Conservation (phyloP, 2,888 invertebrate species). For the Pseudanteris insignis region DNA sequence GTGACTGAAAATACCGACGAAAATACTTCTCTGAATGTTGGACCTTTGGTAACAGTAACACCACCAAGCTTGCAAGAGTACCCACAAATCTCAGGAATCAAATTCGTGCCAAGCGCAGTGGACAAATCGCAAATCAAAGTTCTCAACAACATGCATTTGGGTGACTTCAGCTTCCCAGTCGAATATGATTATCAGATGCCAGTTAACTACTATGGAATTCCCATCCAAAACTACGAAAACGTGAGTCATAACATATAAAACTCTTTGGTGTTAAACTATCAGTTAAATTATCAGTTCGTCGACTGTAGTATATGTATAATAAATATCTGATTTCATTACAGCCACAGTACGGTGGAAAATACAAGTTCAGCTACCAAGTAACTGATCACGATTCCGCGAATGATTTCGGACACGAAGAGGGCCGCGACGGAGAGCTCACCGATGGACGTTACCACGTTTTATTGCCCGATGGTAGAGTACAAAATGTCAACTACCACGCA, state of each 20-base stretch:
- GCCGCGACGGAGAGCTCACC: constrained; percentile 74
- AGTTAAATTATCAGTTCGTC: too few relatives aligned
- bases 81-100: constrained; percentile 6
- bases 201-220: constrained; percentile 18
- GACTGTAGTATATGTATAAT: too few relatives aligned
- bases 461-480: constrained; percentile 81
- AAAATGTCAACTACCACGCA: constrained; percentile 80
- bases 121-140: constrained; percentile 5
- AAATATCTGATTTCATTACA: constrained; percentile 60
- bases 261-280: neutral
- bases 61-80: constrained; percentile 4
- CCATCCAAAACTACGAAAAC: neutral
- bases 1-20: constrained; percentile 23
- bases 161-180: constrained; percentile 10
- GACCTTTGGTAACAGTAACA: constrained; percentile 6
- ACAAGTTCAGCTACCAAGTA: constrained; percentile 75
- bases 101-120: constrained; percentile 6
- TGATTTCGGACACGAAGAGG: constrained; percentile 81
- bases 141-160: constrained; percentile 10
- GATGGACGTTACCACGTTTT: constrained; percentile 81
- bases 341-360: constrained; percentile 70
- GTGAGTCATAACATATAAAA: constrained; percentile 8
- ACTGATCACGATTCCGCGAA: constrained; percentile 77
- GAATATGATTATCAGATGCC: constrained; percentile 11
- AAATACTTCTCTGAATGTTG: constrained; percentile 1